phyloP scores from a whole-genome alignment of 2,888 invertebrate genomes.

The Lepidochrysops patricia region DNA sequence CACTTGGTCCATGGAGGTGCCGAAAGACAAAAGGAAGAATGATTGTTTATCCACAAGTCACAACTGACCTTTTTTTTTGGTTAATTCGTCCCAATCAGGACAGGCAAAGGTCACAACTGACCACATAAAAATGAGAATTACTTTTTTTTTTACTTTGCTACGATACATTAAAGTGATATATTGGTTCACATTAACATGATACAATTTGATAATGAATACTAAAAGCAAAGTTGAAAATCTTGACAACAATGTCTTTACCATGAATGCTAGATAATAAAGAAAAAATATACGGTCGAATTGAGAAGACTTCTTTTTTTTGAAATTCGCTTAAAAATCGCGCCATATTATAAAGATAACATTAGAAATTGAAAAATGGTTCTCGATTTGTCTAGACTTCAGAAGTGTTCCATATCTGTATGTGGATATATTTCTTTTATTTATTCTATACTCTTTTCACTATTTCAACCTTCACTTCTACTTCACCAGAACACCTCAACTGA shows the following conservation, averaged over 20 bases:
- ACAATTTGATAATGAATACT: constrained; percentile 1
- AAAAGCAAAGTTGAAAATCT: constrained; percentile 8
- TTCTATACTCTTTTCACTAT: neutral
- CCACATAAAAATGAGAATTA: constrained; percentile 3
- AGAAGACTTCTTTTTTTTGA: too few species aligned
- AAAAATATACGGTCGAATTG: too few species aligned
- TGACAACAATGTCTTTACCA: constrained; percentile 10
- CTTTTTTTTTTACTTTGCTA: neutral
- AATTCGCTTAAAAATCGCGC: neutral
- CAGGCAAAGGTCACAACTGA: neutral
- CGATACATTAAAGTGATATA: neutral
- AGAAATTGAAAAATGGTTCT: neutral
- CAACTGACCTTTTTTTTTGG: neutral
- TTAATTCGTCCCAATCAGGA: too few species aligned
- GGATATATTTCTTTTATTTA: neutral
- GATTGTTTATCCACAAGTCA: neutral
- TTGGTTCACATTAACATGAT: constrained; percentile 11
- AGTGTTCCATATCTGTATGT: neutral
- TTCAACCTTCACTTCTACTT: neutral
- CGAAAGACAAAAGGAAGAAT: neutral
- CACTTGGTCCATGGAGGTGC: neutral
- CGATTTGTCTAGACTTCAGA: neutral
- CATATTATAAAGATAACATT: constrained; percentile 25
- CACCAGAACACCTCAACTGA: neutral
- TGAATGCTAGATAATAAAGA: neutral